Base-by-base conservation (phyloP, 2,113 vertebrate genomes). In the Scalopus aquaticus region DNA sequence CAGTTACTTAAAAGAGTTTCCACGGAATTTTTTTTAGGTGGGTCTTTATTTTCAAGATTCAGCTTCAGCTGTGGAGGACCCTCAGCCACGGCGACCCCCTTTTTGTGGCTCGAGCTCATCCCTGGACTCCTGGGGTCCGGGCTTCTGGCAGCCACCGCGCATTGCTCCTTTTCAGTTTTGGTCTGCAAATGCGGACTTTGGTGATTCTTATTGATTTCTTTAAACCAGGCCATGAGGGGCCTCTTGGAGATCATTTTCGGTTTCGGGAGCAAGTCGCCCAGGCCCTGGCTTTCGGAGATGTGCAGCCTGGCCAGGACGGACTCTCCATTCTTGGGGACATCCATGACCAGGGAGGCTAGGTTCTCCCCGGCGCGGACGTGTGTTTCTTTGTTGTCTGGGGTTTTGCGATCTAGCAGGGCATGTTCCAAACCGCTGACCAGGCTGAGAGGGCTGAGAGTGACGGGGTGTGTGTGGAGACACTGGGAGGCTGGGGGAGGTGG, bases 171-270 rank as follows among this genome's bases (percentile, higher is more conserved):
- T 84, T 98, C 98, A 24, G 96, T 96, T 95, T 93, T 98, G 95
- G 89, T 97, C 95, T 95, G 92, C 5, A 74, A 35, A 2, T 97
- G 97, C 0, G 62, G 51, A 56, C 67, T 88, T 28, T 89, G 82
- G 54, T 96, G 97, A 67, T 97, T 97, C 93, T 95, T 98, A 60
- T 97, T 98, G 67, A 98, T 97, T 81, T 98, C 98, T 95, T 97
- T 98, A 83, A 96, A 96, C 94, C 96, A 97, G 81, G 95, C 83
- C 64, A 97, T 90, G 97, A 97, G 95, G 77, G 97, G 97, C 73
- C 96, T 97, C 91, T 98, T 98, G 94, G 97, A 96, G 37, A 76
- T 96, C 11, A 17, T 3, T 95, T 97, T 90, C 85, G 95, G 81
- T 91, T 90, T 98, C 88, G 96, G 91, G 28, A 91, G 95, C 0